phyloP scores from a whole-genome alignment of 30 jellyfish, hydroid and myxozoan genomes.

The Pseudorhiza aurosa region DNA sequence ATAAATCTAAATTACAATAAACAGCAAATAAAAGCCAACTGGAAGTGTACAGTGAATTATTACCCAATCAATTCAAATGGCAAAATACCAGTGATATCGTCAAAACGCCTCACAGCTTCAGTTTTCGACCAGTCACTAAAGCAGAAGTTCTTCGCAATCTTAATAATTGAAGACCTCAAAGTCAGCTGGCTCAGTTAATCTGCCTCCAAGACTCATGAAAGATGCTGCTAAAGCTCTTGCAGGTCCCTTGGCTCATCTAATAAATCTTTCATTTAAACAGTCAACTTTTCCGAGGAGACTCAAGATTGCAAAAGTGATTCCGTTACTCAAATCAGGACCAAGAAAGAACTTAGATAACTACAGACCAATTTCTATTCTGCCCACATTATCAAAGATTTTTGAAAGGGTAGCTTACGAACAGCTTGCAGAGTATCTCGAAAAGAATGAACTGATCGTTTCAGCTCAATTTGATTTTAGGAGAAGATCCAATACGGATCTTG shows the following conservation, averaged over 20 bases:
- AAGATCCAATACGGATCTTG: slow-evolving; percentile 31
- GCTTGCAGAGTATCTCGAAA: slow-evolving; percentile 40
- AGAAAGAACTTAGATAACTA: slow-evolving; percentile 2
- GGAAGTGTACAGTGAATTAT: too few relatives aligned
- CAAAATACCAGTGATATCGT: slow-evolving; percentile 42
- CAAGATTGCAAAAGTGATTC: not conserved
- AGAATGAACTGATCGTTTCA: slow-evolving; percentile 11
- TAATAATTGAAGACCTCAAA: slow-evolving; percentile 39
- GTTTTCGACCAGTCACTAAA: slow-evolving; percentile 43
- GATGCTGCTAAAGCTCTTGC: slow-evolving; percentile 42
- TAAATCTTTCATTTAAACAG: slow-evolving; percentile 22
- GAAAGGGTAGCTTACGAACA: slow-evolving; percentile 54
- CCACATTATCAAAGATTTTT: slow-evolving; percentile 29
- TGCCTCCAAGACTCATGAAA: slow-evolving; percentile 49
- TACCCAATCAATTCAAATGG: slow-evolving; percentile 68
- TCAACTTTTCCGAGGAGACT: not conserved
- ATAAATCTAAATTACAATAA: too few relatives aligned
- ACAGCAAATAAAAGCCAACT: too few relatives aligned
- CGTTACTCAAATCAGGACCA: not conserved
- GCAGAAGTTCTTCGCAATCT: slow-evolving; percentile 34
- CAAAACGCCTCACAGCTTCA: slow-evolving; percentile 48
- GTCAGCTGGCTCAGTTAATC: slow-evolving; percentile 54
- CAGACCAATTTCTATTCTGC: slow-evolving; percentile 46
- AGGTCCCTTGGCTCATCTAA: slow-evolving; percentile 27
- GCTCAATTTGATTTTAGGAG: slow-evolving; percentile 38